Base-by-base conservation (phyloP, 2,113 vertebrate genomes). In the Pseudolaguvia tuberculata region DNA sequence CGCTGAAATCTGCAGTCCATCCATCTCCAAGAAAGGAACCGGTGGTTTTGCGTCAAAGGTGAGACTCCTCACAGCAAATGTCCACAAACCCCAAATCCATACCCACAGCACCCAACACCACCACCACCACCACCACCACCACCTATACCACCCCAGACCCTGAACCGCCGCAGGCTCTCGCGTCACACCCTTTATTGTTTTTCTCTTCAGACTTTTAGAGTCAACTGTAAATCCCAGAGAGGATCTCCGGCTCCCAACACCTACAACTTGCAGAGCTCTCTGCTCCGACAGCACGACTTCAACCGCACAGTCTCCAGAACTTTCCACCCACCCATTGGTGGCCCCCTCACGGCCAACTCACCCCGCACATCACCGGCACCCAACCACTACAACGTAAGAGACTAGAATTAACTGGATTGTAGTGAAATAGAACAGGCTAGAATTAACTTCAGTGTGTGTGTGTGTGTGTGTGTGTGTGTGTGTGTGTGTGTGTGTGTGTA, bases 11-110 rank as follows among this genome's bases (percentile, higher is more conserved):
- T 74, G 73, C 63, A 92, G 84, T 39, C 90, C 87, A 20, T 94
- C 92, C 0, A 83, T 91, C 81, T 93, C 93, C 27, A 88, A 80
- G 72, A 93, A 89, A 85, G 93, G 93, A 76, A 93, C 91, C 0
- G 84, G 89, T 2, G 80, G 88, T 21, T 93, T 95, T 18, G 82
- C 90, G 4, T 91, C 89, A 0, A 82, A 84, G 91, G 92, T 94
- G 81, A 80, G 78, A 14, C 25, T 15, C 12, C 27, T 57, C 45
- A 35, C 9, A 47, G 62, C 14, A 45, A 21, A 23, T 4, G 42
- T 23, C 27, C 18, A 15, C 21, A n/a, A n/a, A n/a, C n/a, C n/a
- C n/a, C n/a, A n/a, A n/a, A n/a, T n/a, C n/a, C n/a, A n/a, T n/a
- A n/a, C n/a, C n/a, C n/a, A n/a, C n/a, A n/a, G n/a, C n/a, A n/a